Evolutionary conservation across 1,140 invertebrate species (phyloP).

Genomic region (Brachionus calyciflorus): DNA sequence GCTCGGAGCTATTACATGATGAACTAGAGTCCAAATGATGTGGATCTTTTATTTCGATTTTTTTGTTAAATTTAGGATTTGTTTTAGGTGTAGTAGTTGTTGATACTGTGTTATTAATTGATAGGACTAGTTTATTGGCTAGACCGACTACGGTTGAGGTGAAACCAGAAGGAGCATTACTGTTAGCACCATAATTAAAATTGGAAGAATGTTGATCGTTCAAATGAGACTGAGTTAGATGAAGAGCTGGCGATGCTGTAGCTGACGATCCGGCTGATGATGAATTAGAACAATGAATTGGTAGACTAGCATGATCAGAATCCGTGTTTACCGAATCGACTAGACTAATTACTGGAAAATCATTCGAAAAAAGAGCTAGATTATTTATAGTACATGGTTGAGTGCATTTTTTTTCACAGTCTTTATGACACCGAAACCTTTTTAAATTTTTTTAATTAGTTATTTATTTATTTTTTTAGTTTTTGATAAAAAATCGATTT

Average conservation of each 20-base stretch:
- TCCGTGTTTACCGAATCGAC: neutral
- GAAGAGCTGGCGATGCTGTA: slow-evolving; percentile 19
- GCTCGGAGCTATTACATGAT: slow-evolving; percentile 42
- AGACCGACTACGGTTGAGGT: neutral
- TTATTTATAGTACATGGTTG: slow-evolving; percentile 8
- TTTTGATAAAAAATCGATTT: slow-evolving; percentile 12
- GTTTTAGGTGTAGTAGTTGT: slow-evolving; percentile 1
- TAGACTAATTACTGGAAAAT: slow-evolving; percentile 5
- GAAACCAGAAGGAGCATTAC: too few relatives aligned
- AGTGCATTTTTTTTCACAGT: slow-evolving; percentile 11
- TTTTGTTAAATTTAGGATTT: neutral
- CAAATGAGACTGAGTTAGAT: neutral
- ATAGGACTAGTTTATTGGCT: slow-evolving; percentile 26
- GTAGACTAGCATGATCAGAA: neutral
- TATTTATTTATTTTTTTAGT: neutral
- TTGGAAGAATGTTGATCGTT: slow-evolving; percentile 1
- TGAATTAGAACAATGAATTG: neutral
- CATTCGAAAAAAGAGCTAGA: neutral
- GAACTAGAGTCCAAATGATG: neutral
- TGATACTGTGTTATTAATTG: slow-evolving; percentile 3
- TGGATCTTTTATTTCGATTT: neutral
- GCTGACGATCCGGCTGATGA: slow-evolving; percentile 23
- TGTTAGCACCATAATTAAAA: slow-evolving; percentile 4
- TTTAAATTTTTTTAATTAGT: too few relatives aligned
- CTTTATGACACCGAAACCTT: slow-evolving; percentile 45